Percentiles rank a stretch among this genome's conserved stretches.
Evolutionary conservation across 2,797 vertebrate genomes (phyloP).

Genomic region (Phrynocephalus vlangalii): DNA sequence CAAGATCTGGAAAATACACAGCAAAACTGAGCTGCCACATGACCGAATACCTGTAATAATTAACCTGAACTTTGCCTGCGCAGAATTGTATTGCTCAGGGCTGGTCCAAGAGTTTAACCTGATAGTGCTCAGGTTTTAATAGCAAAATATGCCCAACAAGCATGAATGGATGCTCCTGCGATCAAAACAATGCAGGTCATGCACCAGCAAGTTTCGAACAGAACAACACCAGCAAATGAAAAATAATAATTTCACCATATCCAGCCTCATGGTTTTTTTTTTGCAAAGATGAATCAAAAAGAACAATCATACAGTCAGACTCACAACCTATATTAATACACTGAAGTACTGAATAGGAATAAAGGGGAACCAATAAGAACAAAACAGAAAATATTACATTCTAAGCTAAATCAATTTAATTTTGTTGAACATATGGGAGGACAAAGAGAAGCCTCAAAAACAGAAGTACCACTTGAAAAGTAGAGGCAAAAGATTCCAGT

Average conservation of each 20-base stretch:
- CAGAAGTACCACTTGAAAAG: background rate
- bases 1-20: background rate
- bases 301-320: background rate
- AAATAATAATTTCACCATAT: background rate
- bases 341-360: background rate
- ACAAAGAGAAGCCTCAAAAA: background rate
- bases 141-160: background rate
- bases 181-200: background rate
- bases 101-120: background rate
- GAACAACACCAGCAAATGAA: background rate
- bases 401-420: background rate
- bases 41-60: background rate
- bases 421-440: background rate
- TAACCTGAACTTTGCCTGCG: constrained; percentile 2
- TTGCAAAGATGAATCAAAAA: background rate
- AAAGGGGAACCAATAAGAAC: background rate
- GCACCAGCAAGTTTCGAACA: background rate
- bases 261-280: background rate
- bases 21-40: background rate
- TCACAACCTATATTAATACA: background rate
- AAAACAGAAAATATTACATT: background rate
- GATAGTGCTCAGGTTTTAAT: background rate
- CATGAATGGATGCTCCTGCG: background rate
- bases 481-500: background rate
- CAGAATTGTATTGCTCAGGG: background rate